A percentile compares a stretch with the other conserved stretches of the same genome.
Evolutionary conservation across 2,113 vertebrate species (phyloP).

Genomic region (Geococcyx californianus): DNA sequence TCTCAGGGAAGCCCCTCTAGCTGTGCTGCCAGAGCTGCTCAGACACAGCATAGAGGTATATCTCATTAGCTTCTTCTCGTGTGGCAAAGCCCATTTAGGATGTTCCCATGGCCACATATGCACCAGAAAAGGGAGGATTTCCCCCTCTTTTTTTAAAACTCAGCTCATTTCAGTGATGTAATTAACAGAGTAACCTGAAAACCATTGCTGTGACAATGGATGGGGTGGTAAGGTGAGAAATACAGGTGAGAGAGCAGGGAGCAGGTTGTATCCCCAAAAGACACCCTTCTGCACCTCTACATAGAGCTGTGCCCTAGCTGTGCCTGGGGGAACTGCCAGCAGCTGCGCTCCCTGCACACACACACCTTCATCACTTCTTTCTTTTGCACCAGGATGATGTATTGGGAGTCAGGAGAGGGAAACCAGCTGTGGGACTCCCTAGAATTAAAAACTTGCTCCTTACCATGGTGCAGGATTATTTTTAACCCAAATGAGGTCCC

Average conservation of each 20-base stretch:
- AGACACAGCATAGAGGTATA: not conserved
- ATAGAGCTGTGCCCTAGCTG: rapidly evolving
- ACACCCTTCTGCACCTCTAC: not conserved
- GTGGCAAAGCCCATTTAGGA: not conserved
- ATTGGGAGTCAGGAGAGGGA: not conserved
- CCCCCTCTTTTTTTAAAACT: too few relatives aligned
- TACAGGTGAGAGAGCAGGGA: not conserved
- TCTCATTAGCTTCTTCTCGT: not conserved
- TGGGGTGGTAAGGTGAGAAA: not conserved
- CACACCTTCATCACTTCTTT: not conserved
- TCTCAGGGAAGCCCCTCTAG: not conserved
- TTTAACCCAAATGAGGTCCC: not conserved
- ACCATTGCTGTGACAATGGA: not conserved
- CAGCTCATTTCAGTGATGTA: not conserved
- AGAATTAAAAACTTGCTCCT: not conserved
- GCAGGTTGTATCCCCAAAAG: not conserved
- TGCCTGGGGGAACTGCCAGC: rapidly evolving
- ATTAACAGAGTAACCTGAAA: not conserved
- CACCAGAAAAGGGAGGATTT: not conserved
- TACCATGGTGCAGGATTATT: rapidly evolving
- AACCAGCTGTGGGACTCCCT: not conserved
- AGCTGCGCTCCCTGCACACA: not conserved
- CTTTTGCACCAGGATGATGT: rapidly evolving
- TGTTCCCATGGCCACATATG: too few relatives aligned
- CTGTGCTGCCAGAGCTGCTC: not conserved